phyloP scores from a whole-genome alignment of 2,113 vertebrate genomes.

The Scalopus aquaticus region DNA sequence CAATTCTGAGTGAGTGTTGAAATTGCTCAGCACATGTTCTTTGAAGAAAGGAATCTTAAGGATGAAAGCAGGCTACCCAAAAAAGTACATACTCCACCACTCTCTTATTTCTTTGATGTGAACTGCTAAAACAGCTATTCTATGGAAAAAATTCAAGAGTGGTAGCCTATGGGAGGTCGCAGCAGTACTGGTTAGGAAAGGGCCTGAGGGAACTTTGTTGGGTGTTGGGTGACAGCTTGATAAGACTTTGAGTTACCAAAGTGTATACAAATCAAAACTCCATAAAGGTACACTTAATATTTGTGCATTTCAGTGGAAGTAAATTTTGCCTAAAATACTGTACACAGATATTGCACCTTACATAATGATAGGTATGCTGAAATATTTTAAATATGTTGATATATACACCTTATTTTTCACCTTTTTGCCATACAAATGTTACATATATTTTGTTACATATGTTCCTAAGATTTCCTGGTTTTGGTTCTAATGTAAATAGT shows the following conservation, averaged over 20 bases:
- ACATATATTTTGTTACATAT: slow-evolving; percentile 22
- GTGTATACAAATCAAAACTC: background rate
- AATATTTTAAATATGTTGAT: background rate
- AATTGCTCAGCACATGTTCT: background rate
- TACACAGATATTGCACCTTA: background rate
- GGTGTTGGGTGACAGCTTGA: background rate
- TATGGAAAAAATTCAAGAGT: background rate
- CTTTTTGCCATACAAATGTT: slow-evolving; percentile 2
- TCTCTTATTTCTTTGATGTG: background rate
- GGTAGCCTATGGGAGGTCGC: background rate
- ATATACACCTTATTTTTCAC: background rate
- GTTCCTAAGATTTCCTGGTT: background rate
- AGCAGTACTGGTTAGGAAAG: background rate
- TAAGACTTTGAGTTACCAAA: background rate
- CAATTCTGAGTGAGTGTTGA: slow-evolving; percentile 24
- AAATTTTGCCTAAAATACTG: slow-evolving; percentile 39
- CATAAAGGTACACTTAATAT: background rate
- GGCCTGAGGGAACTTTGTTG: background rate
- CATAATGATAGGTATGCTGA: background rate
- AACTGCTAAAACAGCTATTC: slow-evolving; percentile 30
- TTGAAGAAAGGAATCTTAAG: background rate
- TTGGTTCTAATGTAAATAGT: background rate
- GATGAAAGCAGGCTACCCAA: background rate
- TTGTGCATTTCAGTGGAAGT: slow-evolving; percentile 12
- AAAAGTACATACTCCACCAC: background rate